These are phyloP conservation scores for Steinernema hermaphroditum DNA, from an alignment of 2,888 invertebrate genomes.

Conservation along the genomic window DNA sequence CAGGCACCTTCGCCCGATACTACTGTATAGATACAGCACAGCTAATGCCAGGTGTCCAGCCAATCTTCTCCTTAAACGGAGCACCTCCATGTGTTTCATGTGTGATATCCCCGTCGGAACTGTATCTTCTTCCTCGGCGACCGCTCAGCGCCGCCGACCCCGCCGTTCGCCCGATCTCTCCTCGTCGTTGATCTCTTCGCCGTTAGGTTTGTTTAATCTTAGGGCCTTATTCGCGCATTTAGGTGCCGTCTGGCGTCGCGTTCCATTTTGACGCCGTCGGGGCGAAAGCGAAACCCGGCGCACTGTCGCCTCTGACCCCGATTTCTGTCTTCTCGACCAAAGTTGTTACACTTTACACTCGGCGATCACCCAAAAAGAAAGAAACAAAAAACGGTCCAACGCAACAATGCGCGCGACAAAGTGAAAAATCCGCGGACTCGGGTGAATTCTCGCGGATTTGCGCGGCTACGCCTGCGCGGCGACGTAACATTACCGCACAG, in stretches of 20 bases:
- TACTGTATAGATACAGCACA: no score
- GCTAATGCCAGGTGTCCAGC: no score
- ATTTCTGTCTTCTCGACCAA: conserved; percentile 19
- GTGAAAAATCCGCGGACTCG: background rate
- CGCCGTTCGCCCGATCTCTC: no score
- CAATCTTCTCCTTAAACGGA: no score
- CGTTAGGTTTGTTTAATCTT: background rate
- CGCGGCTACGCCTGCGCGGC: no score
- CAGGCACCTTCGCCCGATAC: no score
- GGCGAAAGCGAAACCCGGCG: conserved; percentile 22
- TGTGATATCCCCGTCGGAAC: no score
- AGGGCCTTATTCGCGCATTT: conserved; percentile 14
- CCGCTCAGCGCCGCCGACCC: no score
- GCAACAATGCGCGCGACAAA: conserved; percentile 15
- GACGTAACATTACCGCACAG: no score
- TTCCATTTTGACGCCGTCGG: conserved; percentile 28
- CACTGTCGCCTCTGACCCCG: conserved; percentile 22
- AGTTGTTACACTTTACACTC: conserved; percentile 23
- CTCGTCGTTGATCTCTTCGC: background rate
- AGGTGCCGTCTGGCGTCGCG: conserved; percentile 7
- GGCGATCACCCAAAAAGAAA: conserved; percentile 13
- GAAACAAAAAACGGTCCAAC: conserved; percentile 20
- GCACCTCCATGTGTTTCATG: no score
- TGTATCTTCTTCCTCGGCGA: no score
- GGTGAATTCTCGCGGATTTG: background rate